Evolutionary conservation across 1,140 invertebrate species (phyloP).

Genomic region (Saccostrea glomerata): DNA sequence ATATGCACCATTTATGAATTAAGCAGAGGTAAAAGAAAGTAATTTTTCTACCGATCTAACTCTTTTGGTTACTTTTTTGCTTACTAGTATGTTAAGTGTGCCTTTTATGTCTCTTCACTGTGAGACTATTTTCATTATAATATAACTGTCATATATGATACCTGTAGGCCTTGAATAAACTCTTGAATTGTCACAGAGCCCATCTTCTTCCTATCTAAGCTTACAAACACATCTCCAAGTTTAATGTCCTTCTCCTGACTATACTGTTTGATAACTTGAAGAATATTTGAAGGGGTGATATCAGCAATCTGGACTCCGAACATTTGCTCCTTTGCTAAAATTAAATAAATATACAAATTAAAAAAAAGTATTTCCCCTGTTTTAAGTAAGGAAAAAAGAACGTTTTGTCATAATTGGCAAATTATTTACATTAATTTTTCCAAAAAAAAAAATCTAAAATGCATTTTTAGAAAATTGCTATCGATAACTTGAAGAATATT

Average conservation of each 20-base stretch:
- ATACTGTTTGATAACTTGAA: slow-evolving; percentile 47
- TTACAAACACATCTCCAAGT: slow-evolving; percentile 45
- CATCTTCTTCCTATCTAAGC: slow-evolving; percentile 48
- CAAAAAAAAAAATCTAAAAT: no score
- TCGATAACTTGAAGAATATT: slow-evolving; percentile 49
- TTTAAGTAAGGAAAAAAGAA: no score
- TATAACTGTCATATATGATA: not conserved
- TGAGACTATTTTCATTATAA: no score
- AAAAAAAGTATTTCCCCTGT: not conserved
- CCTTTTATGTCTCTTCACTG: no score
- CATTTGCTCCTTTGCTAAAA: slow-evolving; percentile 39
- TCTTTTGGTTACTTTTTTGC: no score
- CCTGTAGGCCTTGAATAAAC: slow-evolving; percentile 44
- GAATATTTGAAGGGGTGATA: slow-evolving; percentile 45
- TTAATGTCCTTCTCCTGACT: slow-evolving; percentile 42
- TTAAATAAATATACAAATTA: not conserved
- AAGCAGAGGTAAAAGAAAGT: no score
- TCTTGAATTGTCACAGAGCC: slow-evolving; percentile 32
- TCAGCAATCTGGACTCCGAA: slow-evolving; percentile 48
- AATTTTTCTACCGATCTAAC: no score
- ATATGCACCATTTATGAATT: no score
- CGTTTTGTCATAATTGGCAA: no score
- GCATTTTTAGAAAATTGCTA: no score
- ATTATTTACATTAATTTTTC: no score
- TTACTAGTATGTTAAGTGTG: not conserved